These are phyloP conservation scores for Pardosa pseudoannulata DNA, from an alignment of 2,888 invertebrate species.

Conservation along the genomic window DNA sequence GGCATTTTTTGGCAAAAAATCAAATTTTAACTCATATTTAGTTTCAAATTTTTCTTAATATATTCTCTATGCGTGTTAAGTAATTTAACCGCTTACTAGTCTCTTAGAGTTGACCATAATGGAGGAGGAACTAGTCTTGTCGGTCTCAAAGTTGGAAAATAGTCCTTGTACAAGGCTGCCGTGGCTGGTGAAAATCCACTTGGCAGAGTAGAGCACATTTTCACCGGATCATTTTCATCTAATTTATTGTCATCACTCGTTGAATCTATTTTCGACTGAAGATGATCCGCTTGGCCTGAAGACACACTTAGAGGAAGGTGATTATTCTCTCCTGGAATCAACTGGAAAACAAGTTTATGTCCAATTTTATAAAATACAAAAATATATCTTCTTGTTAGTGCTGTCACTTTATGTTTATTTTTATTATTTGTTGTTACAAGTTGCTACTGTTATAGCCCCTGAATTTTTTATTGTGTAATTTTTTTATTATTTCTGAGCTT, in stretches of 20 bases:
- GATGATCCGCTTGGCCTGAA: neutral
- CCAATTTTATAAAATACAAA: too few relatives aligned
- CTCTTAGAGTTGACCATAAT: constrained; percentile 47
- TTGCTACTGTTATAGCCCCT: too few relatives aligned
- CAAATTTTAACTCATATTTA: too few relatives aligned
- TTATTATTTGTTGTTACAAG: too few relatives aligned
- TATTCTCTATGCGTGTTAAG: neutral
- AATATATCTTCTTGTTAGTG: too few relatives aligned
- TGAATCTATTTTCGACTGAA: constrained; percentile 14
- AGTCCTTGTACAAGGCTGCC: constrained; percentile 51
- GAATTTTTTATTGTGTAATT: too few relatives aligned
- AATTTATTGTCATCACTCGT: constrained; percentile 18
- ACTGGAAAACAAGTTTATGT: neutral
- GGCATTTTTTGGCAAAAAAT: too few relatives aligned
- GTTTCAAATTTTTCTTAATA: neutral
- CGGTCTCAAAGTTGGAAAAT: constrained; percentile 48
- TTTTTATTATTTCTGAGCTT: too few relatives aligned
- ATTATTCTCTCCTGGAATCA: constrained; percentile 18
- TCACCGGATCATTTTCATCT: constrained; percentile 36
- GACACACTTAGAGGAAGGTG: neutral
- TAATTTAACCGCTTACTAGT: constrained; percentile 53
- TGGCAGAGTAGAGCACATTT: constrained; percentile 24
- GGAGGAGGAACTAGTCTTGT: constrained; percentile 37
- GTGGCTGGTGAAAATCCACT: constrained; percentile 31
- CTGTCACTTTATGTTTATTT: too few relatives aligned